These are phyloP conservation scores for Antedon bifida DNA, from an alignment of 35 echinoderm and acorn worm species.

Conservation along the genomic window DNA sequence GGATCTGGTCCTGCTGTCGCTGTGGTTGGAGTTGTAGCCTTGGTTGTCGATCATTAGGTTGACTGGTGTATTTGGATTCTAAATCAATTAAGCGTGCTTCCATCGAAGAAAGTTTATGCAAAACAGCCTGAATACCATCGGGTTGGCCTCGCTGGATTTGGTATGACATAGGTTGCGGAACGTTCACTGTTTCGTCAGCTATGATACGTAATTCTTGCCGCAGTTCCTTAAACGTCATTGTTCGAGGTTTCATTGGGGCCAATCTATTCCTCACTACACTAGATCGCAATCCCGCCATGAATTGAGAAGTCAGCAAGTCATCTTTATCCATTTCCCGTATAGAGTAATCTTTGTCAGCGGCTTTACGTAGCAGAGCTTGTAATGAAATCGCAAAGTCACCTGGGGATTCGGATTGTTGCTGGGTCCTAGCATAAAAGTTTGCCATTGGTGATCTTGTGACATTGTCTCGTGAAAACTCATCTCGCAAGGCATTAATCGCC, in stretches of 20 bases:
- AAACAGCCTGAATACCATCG: not conserved
- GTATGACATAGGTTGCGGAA: not conserved
- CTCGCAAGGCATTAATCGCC: constrained; percentile 4
- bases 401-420: not conserved
- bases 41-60: not conserved
- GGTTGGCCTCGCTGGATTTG: not conserved
- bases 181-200: not conserved
- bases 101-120: not conserved
- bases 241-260: constrained; percentile 14
- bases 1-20: no score
- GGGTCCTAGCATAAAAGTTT: constrained; percentile 5
- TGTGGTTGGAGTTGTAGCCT: no score
- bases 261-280: not conserved
- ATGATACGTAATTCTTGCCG: constrained; percentile 16
- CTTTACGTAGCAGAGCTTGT: not conserved
- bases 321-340: not conserved
- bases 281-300: not conserved
- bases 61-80: not conserved
- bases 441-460: constrained; percentile 15
- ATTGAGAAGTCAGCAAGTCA: constrained; percentile 7
- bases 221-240: constrained; percentile 12
- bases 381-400: not conserved
- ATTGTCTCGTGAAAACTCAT: constrained; percentile 4
- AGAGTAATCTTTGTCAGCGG: not conserved
- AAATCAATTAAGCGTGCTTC: not conserved